These are phyloP conservation scores for Hololepta plana DNA, from an alignment of 2,888 invertebrate species.

Conservation along the genomic window DNA sequence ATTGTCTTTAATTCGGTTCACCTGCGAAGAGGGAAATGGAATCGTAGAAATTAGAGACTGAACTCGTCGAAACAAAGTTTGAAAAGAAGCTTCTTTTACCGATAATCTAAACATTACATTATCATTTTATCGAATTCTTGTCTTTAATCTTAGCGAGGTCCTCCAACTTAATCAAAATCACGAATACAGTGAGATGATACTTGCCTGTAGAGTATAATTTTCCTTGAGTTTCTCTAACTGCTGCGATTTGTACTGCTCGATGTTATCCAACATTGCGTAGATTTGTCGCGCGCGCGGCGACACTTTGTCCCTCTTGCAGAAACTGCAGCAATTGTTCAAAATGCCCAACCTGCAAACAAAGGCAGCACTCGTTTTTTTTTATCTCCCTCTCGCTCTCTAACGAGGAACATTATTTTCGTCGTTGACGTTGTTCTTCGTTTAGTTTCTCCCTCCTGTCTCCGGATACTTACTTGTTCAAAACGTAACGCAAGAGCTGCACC, in stretches of 20 bases:
- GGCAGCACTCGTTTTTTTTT: neutral
- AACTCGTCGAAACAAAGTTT: no score
- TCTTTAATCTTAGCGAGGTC: no score
- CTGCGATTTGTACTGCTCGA: constrained; percentile 76
- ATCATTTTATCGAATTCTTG: no score
- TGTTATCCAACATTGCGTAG: constrained; percentile 74
- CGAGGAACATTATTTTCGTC: no score
- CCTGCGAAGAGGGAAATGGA: constrained; percentile 23
- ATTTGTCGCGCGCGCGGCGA: constrained; percentile 71
- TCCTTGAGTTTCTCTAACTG: constrained; percentile 77
- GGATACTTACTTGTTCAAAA: constrained; percentile 49
- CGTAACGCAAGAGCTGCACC: constrained; percentile 53
- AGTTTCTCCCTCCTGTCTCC: no score
- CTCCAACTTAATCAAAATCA: constrained; percentile 1
- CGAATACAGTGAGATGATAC: no score
- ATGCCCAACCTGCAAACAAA: constrained; percentile 44
- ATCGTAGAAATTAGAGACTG: constrained; percentile 3
- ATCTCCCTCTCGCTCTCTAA: neutral
- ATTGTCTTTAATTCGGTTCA: constrained; percentile 81
- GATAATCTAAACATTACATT: no score
- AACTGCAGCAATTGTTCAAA: constrained; percentile 54
- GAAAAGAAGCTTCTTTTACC: no score
- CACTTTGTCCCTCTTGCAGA: constrained; percentile 48
- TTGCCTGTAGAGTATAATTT: constrained; percentile 79
- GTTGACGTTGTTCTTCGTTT: no score